These are phyloP conservation scores for Myotis daubentonii DNA, from an alignment of 2,797 vertebrate species.

Conservation along the genomic window DNA sequence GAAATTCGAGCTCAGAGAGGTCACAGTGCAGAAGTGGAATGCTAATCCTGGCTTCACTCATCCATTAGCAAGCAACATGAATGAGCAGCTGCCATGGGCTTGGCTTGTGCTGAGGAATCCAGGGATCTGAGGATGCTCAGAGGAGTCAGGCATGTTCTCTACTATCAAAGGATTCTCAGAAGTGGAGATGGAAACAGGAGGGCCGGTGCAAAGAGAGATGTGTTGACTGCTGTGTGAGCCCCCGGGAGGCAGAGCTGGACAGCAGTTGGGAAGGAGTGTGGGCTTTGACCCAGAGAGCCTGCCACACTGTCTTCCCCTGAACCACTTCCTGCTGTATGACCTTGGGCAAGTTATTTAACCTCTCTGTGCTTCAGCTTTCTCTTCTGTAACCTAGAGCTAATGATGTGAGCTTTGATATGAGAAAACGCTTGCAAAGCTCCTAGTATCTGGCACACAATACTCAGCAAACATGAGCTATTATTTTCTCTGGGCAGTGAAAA, in stretches of 20 bases:
- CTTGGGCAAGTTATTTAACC: not conserved
- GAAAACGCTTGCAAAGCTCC: not conserved
- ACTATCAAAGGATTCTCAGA: not conserved
- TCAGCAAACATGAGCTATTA: not conserved
- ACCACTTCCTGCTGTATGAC: not conserved
- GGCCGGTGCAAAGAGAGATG: not conserved
- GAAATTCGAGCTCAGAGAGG: conserved; percentile 9
- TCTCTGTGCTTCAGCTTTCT: not conserved
- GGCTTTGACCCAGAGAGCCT: not conserved
- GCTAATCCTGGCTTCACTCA: not conserved
- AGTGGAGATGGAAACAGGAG: not conserved
- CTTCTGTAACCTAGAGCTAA: not conserved
- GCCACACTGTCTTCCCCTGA: not conserved
- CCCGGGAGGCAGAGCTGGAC: not conserved
- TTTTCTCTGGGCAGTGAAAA: not conserved
- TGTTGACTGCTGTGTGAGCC: not conserved
- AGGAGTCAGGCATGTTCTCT: not conserved
- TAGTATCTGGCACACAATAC: not conserved
- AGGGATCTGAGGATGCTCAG: not conserved
- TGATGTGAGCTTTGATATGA: not conserved
- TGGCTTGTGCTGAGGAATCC: not conserved
- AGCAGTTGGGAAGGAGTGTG: not conserved
- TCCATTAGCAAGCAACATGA: not conserved
- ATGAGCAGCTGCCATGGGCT: not conserved
- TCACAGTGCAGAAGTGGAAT: not conserved